Percentiles rank a stretch among this genome's conserved stretches.
Conservation (phyloP, 2,888 invertebrate genomes). For the Eilema sororculum region DNA sequence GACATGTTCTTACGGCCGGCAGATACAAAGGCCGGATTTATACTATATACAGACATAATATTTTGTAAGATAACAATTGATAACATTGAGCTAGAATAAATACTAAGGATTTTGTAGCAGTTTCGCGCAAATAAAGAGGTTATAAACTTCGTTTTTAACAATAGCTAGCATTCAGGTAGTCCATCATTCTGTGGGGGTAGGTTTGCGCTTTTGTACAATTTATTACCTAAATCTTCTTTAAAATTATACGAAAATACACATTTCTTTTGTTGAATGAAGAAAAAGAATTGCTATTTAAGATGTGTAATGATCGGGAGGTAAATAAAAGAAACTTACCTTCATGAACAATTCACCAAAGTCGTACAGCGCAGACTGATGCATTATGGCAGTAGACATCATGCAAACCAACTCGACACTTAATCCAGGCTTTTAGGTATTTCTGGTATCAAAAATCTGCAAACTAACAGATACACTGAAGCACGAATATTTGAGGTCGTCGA, state of each 20-base stretch:
- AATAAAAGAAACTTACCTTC: slow-evolving; percentile 86
- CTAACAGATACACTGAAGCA: slow-evolving; percentile 82
- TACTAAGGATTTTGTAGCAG: background rate
- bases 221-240: background rate
- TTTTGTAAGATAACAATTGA: background rate
- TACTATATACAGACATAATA: background rate
- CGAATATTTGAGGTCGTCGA: slow-evolving; percentile 75
- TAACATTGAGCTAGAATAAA: slow-evolving; percentile 1
- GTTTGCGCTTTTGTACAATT: background rate
- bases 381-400: slow-evolving; percentile 93
- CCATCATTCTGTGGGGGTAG: background rate
- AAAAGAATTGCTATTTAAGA: background rate
- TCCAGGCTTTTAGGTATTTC: slow-evolving; percentile 71
- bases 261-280: background rate
- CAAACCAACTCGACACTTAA: slow-evolving; percentile 79
- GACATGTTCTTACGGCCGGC: background rate
- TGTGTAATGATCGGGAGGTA: slow-evolving; percentile 12
- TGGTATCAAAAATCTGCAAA: slow-evolving; percentile 71
- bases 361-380: slow-evolving; percentile 91
- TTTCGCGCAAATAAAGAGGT: background rate
- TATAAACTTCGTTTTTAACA: background rate
- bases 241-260: background rate
- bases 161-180: too few relatives aligned
- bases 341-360: slow-evolving; percentile 91
- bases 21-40: background rate